Base-by-base conservation (phyloP, 2,797 vertebrate genomes). In the Crypturellus tataupa region DNA sequence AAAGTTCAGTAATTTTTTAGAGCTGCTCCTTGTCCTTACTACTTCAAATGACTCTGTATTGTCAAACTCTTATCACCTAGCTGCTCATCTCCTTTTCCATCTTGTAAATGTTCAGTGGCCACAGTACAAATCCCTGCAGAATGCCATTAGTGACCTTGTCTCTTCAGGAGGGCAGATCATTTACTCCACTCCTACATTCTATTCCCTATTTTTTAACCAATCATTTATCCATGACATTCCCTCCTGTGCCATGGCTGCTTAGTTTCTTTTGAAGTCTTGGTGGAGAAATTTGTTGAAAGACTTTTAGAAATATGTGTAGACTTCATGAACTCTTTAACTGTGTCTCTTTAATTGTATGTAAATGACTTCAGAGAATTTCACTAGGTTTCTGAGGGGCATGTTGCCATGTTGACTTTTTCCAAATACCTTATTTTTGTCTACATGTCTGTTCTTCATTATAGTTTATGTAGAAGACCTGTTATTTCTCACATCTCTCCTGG, bases 71-170 rank as follows among this genome's bases (percentile, higher is more conserved):
- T 35, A 0, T 59, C 80, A 12, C 80, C 63, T 53, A 39, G 6
- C 27, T 75, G 37, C 67, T 69, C 1, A 1, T n/a, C 77, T 20
- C 71, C 15, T 79, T 83, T 58, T 49, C 44, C 56, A 53, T 67
- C 47, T 47, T 47, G 58, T 5, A 39, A 68, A 27, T 13, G 37
- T 25, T 56, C 65, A 27, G n/a, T 49, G 68, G 72, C 19, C 73
- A 37, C 14, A 72, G 44, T 65, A 37, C n/a, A 5, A 18, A 39
- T 75, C n/a, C 85, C 76, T n/a, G 56, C 21, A 64, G 62, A 42
- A 83, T 65, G 24, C 73, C 69, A 76, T 90, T 79, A 91, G 83
- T 69, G 90, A 80, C 91, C 94, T 94, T 58, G 31, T 33, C 60
- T 51, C 65, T 62, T 17, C 82, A 37, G 10, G 35, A 89, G 91